phyloP scores from a whole-genome alignment of 64 coral and sea anemone genomes.

The Dendrophyllia cribrosa region DNA sequence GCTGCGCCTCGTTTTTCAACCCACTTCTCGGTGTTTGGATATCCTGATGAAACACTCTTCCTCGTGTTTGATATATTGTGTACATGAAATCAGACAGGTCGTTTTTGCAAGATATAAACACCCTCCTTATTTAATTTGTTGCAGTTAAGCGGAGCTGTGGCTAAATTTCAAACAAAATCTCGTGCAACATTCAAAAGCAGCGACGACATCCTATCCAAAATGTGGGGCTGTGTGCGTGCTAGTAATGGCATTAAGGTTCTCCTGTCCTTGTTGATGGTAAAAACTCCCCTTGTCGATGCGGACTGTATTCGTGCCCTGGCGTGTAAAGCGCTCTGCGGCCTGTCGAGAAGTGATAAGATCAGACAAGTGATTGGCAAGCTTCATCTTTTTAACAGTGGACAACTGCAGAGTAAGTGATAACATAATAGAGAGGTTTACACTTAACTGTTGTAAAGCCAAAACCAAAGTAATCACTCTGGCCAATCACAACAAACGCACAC shows the following conservation, averaged over 20 bases:
- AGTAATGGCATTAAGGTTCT: slow-evolving; percentile 96
- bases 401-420: slow-evolving; percentile 90
- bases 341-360: slow-evolving; percentile 94
- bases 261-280: slow-evolving; percentile 82
- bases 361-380: slow-evolving; percentile 96
- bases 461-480: not conserved
- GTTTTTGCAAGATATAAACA: no score
- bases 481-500: no score
- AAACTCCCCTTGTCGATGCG: slow-evolving; percentile 92
- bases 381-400: slow-evolving; percentile 89
- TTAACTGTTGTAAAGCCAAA: not conserved
- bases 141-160: slow-evolving; percentile 50
- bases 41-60: no score
- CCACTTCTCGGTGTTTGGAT: no score
- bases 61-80: no score
- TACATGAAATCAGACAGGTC: no score
- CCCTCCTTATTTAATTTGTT: not conserved
- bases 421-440: not conserved
- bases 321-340: slow-evolving; percentile 94
- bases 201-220: slow-evolving; percentile 70
- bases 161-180: slow-evolving; percentile 61
- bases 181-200: slow-evolving; percentile 48
- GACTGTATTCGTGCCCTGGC: slow-evolving; percentile 91
- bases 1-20: no score
- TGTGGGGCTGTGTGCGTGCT: slow-evolving; percentile 87